Base-by-base conservation (phyloP, 2,888 invertebrate genomes). In the Pheosia gnoma region DNA sequence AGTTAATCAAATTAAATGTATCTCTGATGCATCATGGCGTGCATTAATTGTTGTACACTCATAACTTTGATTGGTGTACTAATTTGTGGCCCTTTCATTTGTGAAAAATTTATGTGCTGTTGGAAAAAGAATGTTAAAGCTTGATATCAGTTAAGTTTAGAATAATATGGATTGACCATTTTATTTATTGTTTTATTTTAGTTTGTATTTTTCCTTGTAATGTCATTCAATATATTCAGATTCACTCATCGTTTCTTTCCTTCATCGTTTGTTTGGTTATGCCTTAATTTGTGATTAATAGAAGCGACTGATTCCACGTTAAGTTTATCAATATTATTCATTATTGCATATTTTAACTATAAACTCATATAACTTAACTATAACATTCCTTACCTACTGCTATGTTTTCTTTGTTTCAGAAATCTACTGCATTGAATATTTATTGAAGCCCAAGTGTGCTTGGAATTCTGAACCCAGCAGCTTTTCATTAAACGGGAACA, bases 361-460 rank as follows among this genome's bases (percentile, higher is more conserved):
- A 11, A 54, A 4, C 11, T 38, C 10, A 3, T 37, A 25, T 7
- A 47, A 47, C n/a, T 4, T 52, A 38, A 7, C 37, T 58, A 25
- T 25, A 25, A 25, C 13, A 51, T 25, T 54, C n/a, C 54, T 9
- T 53, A 53, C 38, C 37, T 72, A 68, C 55, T 63, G 51, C 37
- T 59, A 11, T 8, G 5, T 69, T 51, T 77, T 58, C 59, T 65
- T 77, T 78, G 79, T 78, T 78, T 56, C 78, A 78, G 78, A 67
- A 70, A 41, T 37, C 9, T 67, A 53, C 54, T 69, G 61, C 8
- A 53, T 51, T 7, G 38, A 60, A n/a, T 65, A 61, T 5, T 55
- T 67, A 9, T 39, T 68, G 8, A 60, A 41, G 0, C 63, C 59
- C 5, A 52, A 45, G 11, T 67, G 68, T 55, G 53, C 10, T 41